These are phyloP conservation scores for Epinephelus malabaricus DNA, from an alignment of 2,797 vertebrate species.

Conservation along the genomic window DNA sequence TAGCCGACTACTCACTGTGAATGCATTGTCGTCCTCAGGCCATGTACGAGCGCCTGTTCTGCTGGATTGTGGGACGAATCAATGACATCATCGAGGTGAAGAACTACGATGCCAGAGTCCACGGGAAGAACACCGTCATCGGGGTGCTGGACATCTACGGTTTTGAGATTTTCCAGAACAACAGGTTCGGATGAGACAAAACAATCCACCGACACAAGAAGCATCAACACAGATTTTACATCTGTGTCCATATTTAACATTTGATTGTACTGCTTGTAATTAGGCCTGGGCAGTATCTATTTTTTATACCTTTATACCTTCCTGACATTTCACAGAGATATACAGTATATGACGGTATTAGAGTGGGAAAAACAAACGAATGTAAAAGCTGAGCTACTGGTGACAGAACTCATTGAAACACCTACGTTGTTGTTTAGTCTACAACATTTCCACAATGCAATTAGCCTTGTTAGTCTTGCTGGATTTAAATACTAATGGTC, in stretches of 20 bases:
- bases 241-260: neutral
- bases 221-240: neutral
- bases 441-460: no score
- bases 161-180: constrained; percentile 99
- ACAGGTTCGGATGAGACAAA: constrained; percentile 88
- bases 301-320: no score
- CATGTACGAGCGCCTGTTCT: constrained; percentile 97
- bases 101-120: constrained; percentile 91
- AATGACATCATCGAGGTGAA: constrained; percentile 96
- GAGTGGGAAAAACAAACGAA: no score
- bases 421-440: no score
- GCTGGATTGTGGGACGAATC: constrained; percentile 97
- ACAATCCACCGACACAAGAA: neutral
- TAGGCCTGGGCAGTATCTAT: no score
- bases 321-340: no score
- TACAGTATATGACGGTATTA: no score
- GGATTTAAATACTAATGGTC: no score
- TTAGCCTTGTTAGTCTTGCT: no score
- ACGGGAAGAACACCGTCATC: constrained; percentile 98
- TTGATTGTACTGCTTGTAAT: neutral
- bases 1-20: neutral
- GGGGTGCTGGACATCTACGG: constrained; percentile 99
- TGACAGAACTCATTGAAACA: no score
- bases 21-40: constrained; percentile 84
- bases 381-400: no score